Conservation (phyloP, 1,140 invertebrate species). For the Fopius arisanus region DNA sequence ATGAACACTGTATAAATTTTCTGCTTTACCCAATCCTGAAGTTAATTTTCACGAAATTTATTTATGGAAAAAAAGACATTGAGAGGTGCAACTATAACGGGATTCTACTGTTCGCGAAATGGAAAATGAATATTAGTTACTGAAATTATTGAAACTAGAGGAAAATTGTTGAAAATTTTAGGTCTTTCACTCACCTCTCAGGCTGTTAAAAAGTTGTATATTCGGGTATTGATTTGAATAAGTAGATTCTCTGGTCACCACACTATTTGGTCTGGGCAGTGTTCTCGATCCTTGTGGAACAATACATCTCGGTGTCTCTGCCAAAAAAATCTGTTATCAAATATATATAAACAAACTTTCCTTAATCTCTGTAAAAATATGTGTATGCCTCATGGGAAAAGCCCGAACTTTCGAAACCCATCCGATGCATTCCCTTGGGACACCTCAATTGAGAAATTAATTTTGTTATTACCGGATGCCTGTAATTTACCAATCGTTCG, state of each 20-base stretch:
- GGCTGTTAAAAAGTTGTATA: slow-evolving; percentile 51
- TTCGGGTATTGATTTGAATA: slow-evolving; percentile 54
- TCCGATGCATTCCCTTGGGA: slow-evolving; percentile 1
- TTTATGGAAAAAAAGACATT: too few species aligned
- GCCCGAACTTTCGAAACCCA: too few species aligned
- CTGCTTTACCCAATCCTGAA: too few species aligned
- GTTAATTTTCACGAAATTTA: too few species aligned
- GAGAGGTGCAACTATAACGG: too few species aligned
- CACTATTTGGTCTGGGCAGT: background rate
- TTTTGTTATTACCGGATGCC: slow-evolving; percentile 28
- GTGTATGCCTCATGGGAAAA: background rate
- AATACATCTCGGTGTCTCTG: slow-evolving; percentile 45
- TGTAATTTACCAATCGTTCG: slow-evolving; percentile 35
- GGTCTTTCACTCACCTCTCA: slow-evolving; percentile 46
- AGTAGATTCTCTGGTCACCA: slow-evolving; percentile 26
- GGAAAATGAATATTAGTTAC: too few species aligned
- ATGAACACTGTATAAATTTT: too few species aligned
- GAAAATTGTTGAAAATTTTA: too few species aligned
- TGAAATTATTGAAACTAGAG: too few species aligned
- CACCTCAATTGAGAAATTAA: slow-evolving; percentile 12
- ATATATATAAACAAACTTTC: background rate
- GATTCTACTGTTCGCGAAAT: too few species aligned
- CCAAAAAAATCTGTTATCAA: background rate
- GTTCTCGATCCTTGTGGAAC: slow-evolving; percentile 23
- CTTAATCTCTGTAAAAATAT: background rate